Evolutionary conservation across 1,140 invertebrate genomes (phyloP), one percentile per base, ranked within the genome.

Genomic region (Linepithema humile): DNA sequence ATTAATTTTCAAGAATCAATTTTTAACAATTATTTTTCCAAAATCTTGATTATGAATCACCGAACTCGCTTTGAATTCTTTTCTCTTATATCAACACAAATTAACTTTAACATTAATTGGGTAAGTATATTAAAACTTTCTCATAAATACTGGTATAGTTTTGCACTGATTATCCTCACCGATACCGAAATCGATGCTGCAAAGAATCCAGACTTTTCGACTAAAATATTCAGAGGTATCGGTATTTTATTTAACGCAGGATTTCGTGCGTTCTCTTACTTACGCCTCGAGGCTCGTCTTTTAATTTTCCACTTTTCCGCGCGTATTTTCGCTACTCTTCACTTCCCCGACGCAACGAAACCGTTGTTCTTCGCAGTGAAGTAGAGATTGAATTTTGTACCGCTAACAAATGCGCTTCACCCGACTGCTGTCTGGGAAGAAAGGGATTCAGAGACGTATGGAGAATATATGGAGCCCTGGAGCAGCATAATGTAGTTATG

Each of bases 361-460:
- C 32, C 32, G 45, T 67, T 69, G 62, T 78, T 69, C 50, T 35
- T 43, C 6, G 62, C 48, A 29, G 20, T 62, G n/a, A 50, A 80
- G 75, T 80, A 80, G 59, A 77, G 75, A 78, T 69, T 67, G 62
- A 80, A 80, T 80, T 80, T 32, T 70, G 64, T 48, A 69, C 38
- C 48, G 64, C 75, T 80, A 80, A 78, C 62, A 78, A 80, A 80
- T 80, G 75, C 48, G 64, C 64, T 70, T 69, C 75, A 80, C 50
- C 48, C 48, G 75, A 43, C 75, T 69, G 48, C 67, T 65, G 35
- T 40, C 35, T 40, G 35, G 15, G n/a, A 80, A 80, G 75, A 80
- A 80, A 80, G 64, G 75, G 35, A 29, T 1, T 20, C 75, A 80
- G 48, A 70, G 64, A 50, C 75, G 75, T 80, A 80, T 4, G 7